Evolutionary conservation across 2,888 invertebrate genomes (phyloP), one percentile per base, ranked within the genome.

Genomic region (Xylocampa areola): DNA sequence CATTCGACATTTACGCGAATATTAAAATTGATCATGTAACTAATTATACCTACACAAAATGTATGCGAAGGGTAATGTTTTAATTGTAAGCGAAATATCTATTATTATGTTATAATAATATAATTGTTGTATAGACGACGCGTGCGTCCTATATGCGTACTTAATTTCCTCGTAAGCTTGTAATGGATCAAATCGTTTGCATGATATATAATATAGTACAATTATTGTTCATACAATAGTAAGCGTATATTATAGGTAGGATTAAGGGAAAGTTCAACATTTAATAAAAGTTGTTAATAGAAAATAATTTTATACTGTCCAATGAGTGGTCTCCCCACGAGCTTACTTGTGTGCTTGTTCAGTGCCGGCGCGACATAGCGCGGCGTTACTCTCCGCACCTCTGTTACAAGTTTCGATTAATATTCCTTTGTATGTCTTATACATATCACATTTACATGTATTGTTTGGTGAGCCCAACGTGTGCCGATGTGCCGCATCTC

Each of bases 301-400:
- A 73, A 79, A 74, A 76, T 82, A 84, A 82, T 88, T 88, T 86
- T 84, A 74, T 86, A 86, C 84, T 85, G 84, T 85, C 86, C 67
- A 80, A 79, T 64, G 70, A 77, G 79, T 79, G 79, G 79, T 74
- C 74, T 75, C 80, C 79, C 78, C 76, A 67, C 71, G 84, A 81
- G 83, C 81, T 82, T 77, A 71, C 75, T 79, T 47, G 76, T 77
- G 66, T 80, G 79, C 76, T 58, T 47, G 35, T 37, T 21, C 29
- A 23, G 33, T 11, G 25, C 11, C 8, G 7, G 19, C n/a, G 33
- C 33, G 32, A 6, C 3, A 3, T 7, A 39, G 27, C 36, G 50
- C 39, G 41, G 55, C 33, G 55, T 35, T 49, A 13, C 32, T 47
- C n/a, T 14, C 71, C 54, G 71, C 60, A 52, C 54, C 45, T 61